A percentile compares a stretch with the other conserved stretches of the same genome.
These are phyloP conservation scores for Philopedon plagiatum DNA, from an alignment of 2,888 invertebrate genomes.

Conservation along the genomic window DNA sequence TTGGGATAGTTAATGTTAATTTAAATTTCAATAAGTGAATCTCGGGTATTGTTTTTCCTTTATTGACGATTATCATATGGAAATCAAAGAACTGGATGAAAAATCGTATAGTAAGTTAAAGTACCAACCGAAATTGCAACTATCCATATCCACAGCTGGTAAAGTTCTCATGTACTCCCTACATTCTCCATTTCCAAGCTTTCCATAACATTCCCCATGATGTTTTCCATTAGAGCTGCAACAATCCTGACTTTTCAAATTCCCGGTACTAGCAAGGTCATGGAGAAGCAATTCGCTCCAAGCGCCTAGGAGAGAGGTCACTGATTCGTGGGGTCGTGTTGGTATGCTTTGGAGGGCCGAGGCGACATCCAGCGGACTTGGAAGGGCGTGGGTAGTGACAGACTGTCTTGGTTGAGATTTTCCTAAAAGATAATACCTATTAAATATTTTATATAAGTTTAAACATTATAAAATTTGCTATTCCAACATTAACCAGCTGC, in stretches of 20 bases:
- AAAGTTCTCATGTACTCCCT: constrained; percentile 81
- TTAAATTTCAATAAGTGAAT: no score
- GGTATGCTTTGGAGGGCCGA: constrained; percentile 73
- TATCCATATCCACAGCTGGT: constrained; percentile 75
- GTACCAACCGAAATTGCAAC: constrained; percentile 76
- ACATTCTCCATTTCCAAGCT: constrained; percentile 68
- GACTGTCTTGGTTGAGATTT: constrained; percentile 71
- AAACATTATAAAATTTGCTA: no score
- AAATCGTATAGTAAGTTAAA: no score
- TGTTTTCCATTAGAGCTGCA: constrained; percentile 63
- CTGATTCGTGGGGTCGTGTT: constrained; percentile 78
- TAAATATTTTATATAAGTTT: no score
- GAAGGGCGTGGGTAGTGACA: constrained; percentile 73
- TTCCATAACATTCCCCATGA: constrained; percentile 73
- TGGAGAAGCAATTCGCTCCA: constrained; percentile 85
- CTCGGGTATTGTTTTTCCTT: no score
- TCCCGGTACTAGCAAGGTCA: constrained; percentile 80
- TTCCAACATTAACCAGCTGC: no score
- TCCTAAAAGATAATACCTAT: constrained; percentile 63
- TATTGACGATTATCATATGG: no score
- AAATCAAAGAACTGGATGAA: no score
- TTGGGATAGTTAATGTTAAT: background rate
- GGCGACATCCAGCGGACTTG: constrained; percentile 75
- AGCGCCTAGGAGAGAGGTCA: constrained; percentile 83
- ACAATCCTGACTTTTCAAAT: constrained; percentile 72